phyloP scores from a whole-genome alignment of 2,797 vertebrate species.

The Australoheros facetus region DNA sequence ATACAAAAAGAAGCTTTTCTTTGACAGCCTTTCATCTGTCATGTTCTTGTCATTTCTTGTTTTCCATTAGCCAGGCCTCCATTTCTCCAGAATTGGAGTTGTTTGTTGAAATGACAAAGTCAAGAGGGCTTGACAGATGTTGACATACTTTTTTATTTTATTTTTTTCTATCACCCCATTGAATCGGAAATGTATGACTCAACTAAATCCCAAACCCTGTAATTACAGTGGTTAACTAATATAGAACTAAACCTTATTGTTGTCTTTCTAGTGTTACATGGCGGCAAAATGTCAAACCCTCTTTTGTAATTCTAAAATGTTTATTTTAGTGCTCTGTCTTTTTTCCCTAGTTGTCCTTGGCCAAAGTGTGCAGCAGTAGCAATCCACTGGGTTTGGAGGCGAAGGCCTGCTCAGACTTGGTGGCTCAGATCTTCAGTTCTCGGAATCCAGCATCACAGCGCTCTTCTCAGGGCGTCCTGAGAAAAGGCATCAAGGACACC shows the following conservation, averaged over 20 bases:
- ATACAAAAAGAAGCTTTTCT: slow-evolving; percentile 14
- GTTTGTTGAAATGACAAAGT: slow-evolving; percentile 17
- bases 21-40: slow-evolving; percentile 14
- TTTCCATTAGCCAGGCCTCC: neutral
- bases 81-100: slow-evolving; percentile 5
- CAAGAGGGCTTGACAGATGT: slow-evolving; percentile 34
- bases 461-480: slow-evolving; percentile 80
- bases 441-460: slow-evolving; percentile 74
- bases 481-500: slow-evolving; percentile 92
- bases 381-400: slow-evolving; percentile 87
- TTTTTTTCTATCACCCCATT: neutral
- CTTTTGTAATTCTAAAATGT: neutral
- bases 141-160: neutral
- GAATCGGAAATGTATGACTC: slow-evolving; percentile 42
- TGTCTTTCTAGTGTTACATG: neutral
- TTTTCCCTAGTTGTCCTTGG: slow-evolving; percentile 84
- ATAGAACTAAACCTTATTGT: neutral
- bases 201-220: slow-evolving; percentile 14
- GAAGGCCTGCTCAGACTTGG: slow-evolving; percentile 81
- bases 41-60: slow-evolving; percentile 19
- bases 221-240: slow-evolving; percentile 8
- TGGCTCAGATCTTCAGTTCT: slow-evolving; percentile 89
- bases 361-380: slow-evolving; percentile 88
- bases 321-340: neutral
- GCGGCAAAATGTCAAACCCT: slow-evolving; percentile 3